Evolutionary conservation across 2,113 vertebrate genomes (phyloP), one percentile per base, ranked within the genome.

Genomic region (Salvelinus alpinus): DNA sequence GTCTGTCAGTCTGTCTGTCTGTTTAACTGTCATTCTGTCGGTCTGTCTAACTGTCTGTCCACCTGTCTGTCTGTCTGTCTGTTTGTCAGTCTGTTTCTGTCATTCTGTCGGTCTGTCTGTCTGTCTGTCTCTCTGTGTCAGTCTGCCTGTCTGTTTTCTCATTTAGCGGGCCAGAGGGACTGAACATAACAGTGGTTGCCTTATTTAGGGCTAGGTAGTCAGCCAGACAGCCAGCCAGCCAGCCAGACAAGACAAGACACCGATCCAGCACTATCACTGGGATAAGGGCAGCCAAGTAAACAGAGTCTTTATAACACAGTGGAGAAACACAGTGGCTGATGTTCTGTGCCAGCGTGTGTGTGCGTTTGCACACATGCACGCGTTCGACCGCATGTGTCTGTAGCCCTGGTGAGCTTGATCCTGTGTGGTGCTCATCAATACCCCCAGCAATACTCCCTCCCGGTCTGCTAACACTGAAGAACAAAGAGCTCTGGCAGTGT

Each of bases 401-500:
- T 86, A 89, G 78, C 83, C 83, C n/a, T 59, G 85, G 88, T 84
- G 88, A 91, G 84, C 2, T 78, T 84, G 82, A 78, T 72, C 20
- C 77, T 20, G 76, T 80, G 85, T 81, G 82, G 86, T 80, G 75
- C 62, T 81, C 54, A 71, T 87, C 84, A 73, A 88, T 90, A 87
- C 82, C 68, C 85, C 78, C 83, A 77, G 77, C 82, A 72, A 90
- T 83, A 85, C 75, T 51, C 67, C 74, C 78, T 51, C 65, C 73
- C 59, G 67, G 80, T 91, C 88, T 88, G 85, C 83, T 84, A 82
- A 88, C 85, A 86, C 69, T 59, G 74, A 38, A 86, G 89, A 91
- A 92, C 88, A 91, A 92, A 91, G 87, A 77, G 83, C 85, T 69
- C 75, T 84, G 86, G 87, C 88, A 81, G 79, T 51, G 80, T 84